Conservation (phyloP, 2,797 vertebrate genomes). For the Cirrhinus mrigala region DNA sequence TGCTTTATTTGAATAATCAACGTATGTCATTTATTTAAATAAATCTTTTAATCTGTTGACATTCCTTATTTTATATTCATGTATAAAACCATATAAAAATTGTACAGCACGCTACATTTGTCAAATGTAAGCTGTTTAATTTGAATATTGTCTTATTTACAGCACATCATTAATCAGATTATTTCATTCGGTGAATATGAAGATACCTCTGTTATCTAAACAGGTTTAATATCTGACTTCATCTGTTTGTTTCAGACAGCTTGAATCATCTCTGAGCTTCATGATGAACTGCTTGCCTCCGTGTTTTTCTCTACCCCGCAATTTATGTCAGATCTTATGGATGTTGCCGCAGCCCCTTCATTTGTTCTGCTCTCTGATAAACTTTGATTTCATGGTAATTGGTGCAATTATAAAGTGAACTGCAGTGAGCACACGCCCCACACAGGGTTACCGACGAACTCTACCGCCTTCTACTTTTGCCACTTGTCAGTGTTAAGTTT, state of each 20-base stretch:
- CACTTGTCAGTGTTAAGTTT: constrained; percentile 6
- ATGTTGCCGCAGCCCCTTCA: constrained; percentile 38
- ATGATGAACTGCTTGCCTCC: constrained; percentile 49
- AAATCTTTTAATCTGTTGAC: not conserved
- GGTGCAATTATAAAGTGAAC: constrained; percentile 55
- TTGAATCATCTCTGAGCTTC: constrained; percentile 22
- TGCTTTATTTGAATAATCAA: not conserved
- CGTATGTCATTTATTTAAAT: not conserved
- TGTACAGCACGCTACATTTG: not conserved
- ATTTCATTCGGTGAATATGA: not conserved
- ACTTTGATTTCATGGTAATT: constrained; percentile 55
- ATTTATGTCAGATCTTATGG: constrained; percentile 57
- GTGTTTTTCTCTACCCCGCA: constrained; percentile 43
- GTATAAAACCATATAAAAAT: not conserved
- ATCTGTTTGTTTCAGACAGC: constrained; percentile 27
- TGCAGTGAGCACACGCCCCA: not conserved
- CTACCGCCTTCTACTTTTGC: constrained; percentile 47
- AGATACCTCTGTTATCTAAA: not conserved
- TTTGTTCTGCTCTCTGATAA: constrained; percentile 58
- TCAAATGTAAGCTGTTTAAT: not conserved
- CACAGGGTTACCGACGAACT: constrained; percentile 11
- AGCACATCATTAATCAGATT: not conserved
- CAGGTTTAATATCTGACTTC: constrained; percentile 8
- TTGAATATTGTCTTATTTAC: not conserved
- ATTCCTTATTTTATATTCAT: not conserved